Base-by-base conservation (phyloP, 92 coral and sea anemone genomes). In the Pocillopora meandrina region DNA sequence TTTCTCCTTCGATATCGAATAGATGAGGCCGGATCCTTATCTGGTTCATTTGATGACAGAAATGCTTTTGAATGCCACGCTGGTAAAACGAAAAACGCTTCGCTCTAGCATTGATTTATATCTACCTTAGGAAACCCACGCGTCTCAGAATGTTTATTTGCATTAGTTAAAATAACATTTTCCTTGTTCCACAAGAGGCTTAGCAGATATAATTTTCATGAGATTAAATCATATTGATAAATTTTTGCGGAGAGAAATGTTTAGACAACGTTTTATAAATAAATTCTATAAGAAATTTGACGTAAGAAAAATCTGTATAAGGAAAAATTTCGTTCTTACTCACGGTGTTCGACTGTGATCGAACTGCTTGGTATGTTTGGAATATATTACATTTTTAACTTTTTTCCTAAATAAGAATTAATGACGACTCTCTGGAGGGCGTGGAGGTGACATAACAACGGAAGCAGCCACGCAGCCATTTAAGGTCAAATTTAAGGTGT, bases 181-280 rank as follows among this genome's bases (percentile, higher is more conserved):
- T 70, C 74, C 56, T 70, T 70, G 35, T 70, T 36, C 4, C 74
- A 14, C 74, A 70, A 70, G 74, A 70, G 74, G 56, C 19, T 34
- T 12, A 68, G 72, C 72, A 70, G 74, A 11, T 33, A 35, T 33
- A 70, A 70, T 35, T 12, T 70, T 33, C 18, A 34, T 70, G 52
- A 70, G 74, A 70, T 70, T 9, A 70, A n/a, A 55, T 7, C 74
- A 16, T 18, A 19, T 69, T 7, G 9, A 42, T 16, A 70, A 70
- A 70, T 70, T 17, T 12, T 70, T 36, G 20, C 6, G 17, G 17
- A 5, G 56, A 0, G 33, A 35, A 36, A 33, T 70, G 42, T 35
- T 9, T 12, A 55, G 42, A 49, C 74, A 33, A 69, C 10, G 35
- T 36, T 70, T 15, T 35, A 10, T 7, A 6, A 2, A 34, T 16